Evolutionary conservation across 2,113 vertebrate species (phyloP), one percentile per base, ranked within the genome.

Genomic region (Empidonax traillii): DNA sequence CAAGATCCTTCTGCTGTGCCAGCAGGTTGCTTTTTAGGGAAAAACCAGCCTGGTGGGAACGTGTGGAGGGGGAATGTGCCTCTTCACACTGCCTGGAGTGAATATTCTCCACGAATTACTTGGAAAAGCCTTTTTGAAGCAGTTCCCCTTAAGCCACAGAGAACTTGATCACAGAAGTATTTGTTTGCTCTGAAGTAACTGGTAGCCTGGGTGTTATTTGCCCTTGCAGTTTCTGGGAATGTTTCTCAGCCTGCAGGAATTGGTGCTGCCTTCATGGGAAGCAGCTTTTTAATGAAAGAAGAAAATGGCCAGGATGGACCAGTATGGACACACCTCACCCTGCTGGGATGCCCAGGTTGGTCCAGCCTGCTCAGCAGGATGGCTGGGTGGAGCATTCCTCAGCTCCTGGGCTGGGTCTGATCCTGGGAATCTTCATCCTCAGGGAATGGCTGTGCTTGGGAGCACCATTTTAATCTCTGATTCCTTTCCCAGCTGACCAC

Each of bases 21-120:
- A 67, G 30, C 15, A 77, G 30, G 39, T 47, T 47, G 49, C n/a
- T 74, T 58, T 74, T 35, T 56, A 77, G 77, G 43, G 77, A 63
- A 68, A 66, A 72, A 46, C 14, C 11, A 41, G 22, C 1, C 0
- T 52, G 47, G 76, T 2, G 5, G 67, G 51, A 76, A 31, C 0
- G 0, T 17, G 19, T 17, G 47, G 65, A 62, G 49, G 49, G 30
- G 30, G 30, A 7, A 23, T 2, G 2, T 35, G 53, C 47, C 30
- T 56, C 43, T 78, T 68, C 31, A n/a, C 1, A 2, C 37, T 55
- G 37, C 8, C 37, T 3, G 0, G 16, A 15, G 33, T 52, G 53
- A 87, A 46, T 12, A 16, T 9, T 53, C 12, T 65, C 68, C 23
- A 20, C 16, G 35, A 44, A 39, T 2, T 8, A 27, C 67, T 62